Evolutionary conservation across 2,888 invertebrate species (phyloP).

Genomic region (Notocelia uddmanniana): DNA sequence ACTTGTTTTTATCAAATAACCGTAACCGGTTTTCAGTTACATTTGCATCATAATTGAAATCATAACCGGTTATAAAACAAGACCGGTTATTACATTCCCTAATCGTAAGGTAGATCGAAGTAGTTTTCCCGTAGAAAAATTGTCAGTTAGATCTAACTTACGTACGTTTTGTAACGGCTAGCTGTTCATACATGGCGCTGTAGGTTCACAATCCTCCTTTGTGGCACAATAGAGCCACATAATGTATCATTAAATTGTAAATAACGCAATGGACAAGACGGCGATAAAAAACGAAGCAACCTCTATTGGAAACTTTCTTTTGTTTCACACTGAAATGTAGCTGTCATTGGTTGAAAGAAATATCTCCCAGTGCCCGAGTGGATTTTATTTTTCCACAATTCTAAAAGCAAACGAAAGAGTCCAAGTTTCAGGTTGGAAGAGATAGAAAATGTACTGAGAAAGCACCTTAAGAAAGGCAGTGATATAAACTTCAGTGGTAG

Average conservation of each 20-base stretch:
- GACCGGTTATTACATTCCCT: no score
- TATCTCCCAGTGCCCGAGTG: neutral
- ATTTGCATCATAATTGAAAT: no score
- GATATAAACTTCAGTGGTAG: neutral
- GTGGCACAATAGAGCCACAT: neutral
- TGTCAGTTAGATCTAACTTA: no score
- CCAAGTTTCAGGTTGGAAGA: neutral
- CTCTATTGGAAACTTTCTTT: slow-evolving; percentile 16
- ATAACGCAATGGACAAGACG: neutral
- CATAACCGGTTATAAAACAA: no score
- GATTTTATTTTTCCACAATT: slow-evolving; percentile 7
- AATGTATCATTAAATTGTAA: neutral
- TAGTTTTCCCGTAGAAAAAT: no score
- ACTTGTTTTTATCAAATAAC: no score
- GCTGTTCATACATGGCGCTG: no score
- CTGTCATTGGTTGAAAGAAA: slow-evolving; percentile 28
- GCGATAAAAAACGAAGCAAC: neutral
- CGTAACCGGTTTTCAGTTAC: no score
- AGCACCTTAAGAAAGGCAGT: neutral
- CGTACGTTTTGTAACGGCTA: no score
- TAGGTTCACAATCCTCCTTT: no score
- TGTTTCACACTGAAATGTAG: slow-evolving; percentile 15
- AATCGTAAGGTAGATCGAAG: no score
- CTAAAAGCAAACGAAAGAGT: neutral
- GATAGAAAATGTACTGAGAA: neutral